Evolutionary conservation across 1,140 invertebrate species (phyloP).

Genomic region (Brachionus koreanus): DNA sequence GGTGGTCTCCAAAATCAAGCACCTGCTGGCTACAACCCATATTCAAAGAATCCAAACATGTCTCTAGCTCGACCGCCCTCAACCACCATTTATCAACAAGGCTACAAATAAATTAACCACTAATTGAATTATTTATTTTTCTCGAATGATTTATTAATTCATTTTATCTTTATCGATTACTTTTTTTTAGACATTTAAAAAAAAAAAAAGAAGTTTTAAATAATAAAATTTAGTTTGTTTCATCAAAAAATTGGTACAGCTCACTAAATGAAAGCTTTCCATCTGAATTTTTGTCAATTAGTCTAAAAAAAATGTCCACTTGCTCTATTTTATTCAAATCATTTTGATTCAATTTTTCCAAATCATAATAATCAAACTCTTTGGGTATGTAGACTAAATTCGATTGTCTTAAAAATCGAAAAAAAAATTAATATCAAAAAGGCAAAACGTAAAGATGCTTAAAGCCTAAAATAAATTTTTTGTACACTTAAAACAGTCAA

Average conservation of each 20-base stretch:
- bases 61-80: slow-evolving; percentile 32
- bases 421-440: background rate
- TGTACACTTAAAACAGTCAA: too few relatives aligned
- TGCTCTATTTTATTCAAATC: background rate
- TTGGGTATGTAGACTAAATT: background rate
- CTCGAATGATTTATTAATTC: background rate
- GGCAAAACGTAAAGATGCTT: too few relatives aligned
- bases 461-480: too few relatives aligned
- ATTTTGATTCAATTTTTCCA: background rate
- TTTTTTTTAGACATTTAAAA: background rate
- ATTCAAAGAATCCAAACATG: slow-evolving; percentile 19
- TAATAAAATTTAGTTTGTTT: background rate
- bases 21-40: background rate
- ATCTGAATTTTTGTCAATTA: slow-evolving; percentile 16
- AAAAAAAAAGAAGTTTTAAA: background rate
- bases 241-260: slow-evolving; percentile 23
- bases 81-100: slow-evolving; percentile 8
- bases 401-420: background rate
- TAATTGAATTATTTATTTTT: background rate
- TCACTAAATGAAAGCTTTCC: slow-evolving; percentile 19
- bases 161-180: background rate
- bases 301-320: background rate
- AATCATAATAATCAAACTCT: background rate
- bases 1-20: background rate
- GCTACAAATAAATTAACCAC: slow-evolving; percentile 38